These are phyloP conservation scores for Apotomis capreana DNA, from an alignment of 2,888 invertebrate genomes.

Conservation along the genomic window DNA sequence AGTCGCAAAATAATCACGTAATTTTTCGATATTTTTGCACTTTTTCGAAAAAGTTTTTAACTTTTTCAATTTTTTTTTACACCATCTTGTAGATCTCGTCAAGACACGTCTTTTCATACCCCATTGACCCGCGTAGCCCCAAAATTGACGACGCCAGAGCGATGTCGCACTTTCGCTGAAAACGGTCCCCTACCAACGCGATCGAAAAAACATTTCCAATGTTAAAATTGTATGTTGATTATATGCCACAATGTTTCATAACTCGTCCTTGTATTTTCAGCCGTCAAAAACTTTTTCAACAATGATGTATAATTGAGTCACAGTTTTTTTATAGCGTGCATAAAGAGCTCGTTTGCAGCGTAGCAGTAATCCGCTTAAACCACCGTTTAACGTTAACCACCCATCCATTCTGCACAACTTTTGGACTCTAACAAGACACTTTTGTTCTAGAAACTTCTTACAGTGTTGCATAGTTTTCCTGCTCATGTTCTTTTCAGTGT, in stretches of 20 bases:
- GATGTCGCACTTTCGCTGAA: no score
- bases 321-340: conserved; percentile 34
- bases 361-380: conserved; percentile 39
- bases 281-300: conserved; percentile 18
- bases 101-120: no score
- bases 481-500: conserved; percentile 43
- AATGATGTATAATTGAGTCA: conserved; percentile 25
- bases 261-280: conserved; percentile 10
- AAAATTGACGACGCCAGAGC: no score
- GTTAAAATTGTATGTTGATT: neutral
- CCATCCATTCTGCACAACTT: conserved; percentile 50
- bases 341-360: conserved; percentile 36
- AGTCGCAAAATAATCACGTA: no score
- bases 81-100: no score
- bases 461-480: conserved; percentile 52
- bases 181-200: no score
- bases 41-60: no score
- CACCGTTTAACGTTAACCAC: conserved; percentile 49
- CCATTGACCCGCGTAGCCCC: no score
- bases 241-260: no score
- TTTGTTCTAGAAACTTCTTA: conserved; percentile 48
- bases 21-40: no score
- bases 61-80: no score
- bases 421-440: conserved; percentile 54
- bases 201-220: no score